Evolutionary conservation across 1,140 invertebrate genomes (phyloP), one percentile per base, ranked within the genome.

Genomic region (Eriocheir sinensis): DNA sequence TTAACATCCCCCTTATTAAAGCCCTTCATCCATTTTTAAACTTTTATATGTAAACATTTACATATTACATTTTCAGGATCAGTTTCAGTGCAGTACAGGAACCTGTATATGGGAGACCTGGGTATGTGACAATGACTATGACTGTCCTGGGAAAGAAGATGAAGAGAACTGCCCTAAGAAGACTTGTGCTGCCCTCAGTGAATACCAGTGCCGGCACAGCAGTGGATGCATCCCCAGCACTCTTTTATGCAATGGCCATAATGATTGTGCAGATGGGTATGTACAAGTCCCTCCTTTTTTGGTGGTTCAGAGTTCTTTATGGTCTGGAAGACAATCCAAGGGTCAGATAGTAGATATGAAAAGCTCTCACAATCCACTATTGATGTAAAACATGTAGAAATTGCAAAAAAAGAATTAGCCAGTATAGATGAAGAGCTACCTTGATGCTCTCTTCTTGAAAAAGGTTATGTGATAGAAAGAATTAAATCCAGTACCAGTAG

Each of bases 81-180:
- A 94, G 93, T 98, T 98, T 95, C 96, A 96, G 44, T 98, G 97
- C 93, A 96, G 96, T 30, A 97, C 96, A 95, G 97, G 98, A 12
- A 97, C 97, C 0, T 99, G 98, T 96, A 98, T 99, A 80, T 97
- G 97, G 85, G 97, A 98, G 95, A 97, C 98, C 38, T 98, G 98
- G 97, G 97, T 98, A 2, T 99, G 99, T 96, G 98, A 99, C 96
- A 97, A 97, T 0, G 96, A 97, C n/a, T 97, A 97, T 79, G 98
- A 99, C 96, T 99, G 98, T 96, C 96, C 96, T 3, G 98, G 98
- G 96, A 97, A 97, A 48, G 98, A 98, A 0, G 98, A 99, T 96
- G 98, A 99, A 96, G 96, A 97, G 15, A 97, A 97, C 83, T 98
- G 97, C 96, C 96, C 96, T 96, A 96, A 6, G 96, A 44, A 96